Evolutionary conservation across 2,888 invertebrate species (phyloP), one percentile per base, ranked within the genome.

Genomic region (Nineta flava): DNA sequence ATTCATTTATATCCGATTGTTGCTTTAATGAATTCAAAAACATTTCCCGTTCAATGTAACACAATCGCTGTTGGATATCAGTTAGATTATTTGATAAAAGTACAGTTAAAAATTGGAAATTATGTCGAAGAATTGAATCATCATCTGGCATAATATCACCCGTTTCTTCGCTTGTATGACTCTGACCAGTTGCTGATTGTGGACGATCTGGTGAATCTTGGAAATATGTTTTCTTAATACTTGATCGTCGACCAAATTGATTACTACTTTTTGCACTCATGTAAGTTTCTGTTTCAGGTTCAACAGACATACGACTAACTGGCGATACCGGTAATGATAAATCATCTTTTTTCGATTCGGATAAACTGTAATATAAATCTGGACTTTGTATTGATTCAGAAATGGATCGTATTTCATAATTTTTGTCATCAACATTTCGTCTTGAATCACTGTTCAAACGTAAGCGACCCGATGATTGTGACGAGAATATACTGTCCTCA

Each of bases 11-110:
- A 12, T 15, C 9, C n/a, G 44, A 49, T 16, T 44, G 31, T 9
- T 44, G 19, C 35, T 49, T 45, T 6, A 32, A 13, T 15, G 81
- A 77, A 61, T 81, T 78, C 3, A 76, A 64, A 42, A 77, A 66
- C 7, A 82, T 74, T 62, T 82, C 80, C 55, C 75, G 72, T 63
- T 81, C 78, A 26, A 82, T 77, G 1, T 72, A 70, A 51, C 70
- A 70, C 50, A 83, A 63, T 55, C 77, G 73, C 51, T 74, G 75
- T 52, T 73, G 70, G 15, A 77, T 68, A 13, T 68, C 65, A 50
- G 66, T 64, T 9, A 76, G 62, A 19, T 67, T 61, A 49, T 49
- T 45, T 15, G 44, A 9, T 2, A 49, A 34, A n/a, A 49, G 44
- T 34, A 45, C 49, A 10, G 41, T 35, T 34, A 49, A 35, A 35